A percentile compares a stretch with the other conserved stretches of the same genome.
phyloP scores from a whole-genome alignment of 2,797 vertebrate species.

The Myotis myotis region DNA sequence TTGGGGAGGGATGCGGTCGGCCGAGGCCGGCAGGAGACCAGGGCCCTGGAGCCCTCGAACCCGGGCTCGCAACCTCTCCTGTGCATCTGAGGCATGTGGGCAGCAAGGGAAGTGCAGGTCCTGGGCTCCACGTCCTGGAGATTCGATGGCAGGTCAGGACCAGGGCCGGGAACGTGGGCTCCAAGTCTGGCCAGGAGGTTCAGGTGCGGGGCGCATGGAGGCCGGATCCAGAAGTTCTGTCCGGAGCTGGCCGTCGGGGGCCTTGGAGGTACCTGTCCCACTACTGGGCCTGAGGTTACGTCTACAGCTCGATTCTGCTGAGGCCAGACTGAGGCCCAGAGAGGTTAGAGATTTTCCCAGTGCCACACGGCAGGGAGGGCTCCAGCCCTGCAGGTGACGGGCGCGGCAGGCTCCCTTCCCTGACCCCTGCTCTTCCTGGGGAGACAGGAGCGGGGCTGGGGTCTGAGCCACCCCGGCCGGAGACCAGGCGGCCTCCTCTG shows the following conservation, averaged over 20 bases:
- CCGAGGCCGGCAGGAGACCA: background rate
- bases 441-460: background rate
- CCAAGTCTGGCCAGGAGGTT: background rate
- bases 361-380: background rate
- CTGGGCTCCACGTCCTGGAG: fast-evolving
- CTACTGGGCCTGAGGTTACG: background rate
- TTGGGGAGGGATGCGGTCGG: background rate
- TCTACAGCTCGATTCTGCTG: background rate
- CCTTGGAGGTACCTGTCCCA: background rate
- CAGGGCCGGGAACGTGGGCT: background rate
- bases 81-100: fast-evolving
- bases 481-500: background rate
- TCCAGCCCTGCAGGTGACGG: background rate
- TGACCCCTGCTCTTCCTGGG: background rate
- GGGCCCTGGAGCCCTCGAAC: background rate
- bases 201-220: fast-evolving
- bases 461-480: background rate
- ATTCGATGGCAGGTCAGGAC: background rate
- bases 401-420: background rate
- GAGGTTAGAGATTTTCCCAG: background rate
- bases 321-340: background rate
- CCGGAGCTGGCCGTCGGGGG: background rate
- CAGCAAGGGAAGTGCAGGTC: background rate
- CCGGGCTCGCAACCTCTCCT: background rate
- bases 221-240: background rate